Conservation (phyloP, 2,888 invertebrate genomes). For the Galeopsomyia nigrocyanea region DNA sequence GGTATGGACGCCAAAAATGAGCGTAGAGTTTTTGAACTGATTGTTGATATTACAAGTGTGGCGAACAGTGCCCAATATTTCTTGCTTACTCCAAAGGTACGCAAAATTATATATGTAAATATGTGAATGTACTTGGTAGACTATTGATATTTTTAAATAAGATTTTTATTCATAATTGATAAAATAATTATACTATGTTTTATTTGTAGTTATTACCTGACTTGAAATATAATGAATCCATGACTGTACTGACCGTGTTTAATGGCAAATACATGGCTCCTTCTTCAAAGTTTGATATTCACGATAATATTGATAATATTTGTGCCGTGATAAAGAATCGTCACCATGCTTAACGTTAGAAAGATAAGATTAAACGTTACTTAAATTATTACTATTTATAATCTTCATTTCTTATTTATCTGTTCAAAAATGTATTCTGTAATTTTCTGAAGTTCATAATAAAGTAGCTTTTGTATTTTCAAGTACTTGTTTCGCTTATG, state of each 20-base stretch:
- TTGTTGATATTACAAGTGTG: conserved; percentile 81
- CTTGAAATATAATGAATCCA: conserved; percentile 77
- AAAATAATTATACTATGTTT: conserved; percentile 38
- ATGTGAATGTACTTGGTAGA: background rate
- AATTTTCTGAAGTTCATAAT: too few species aligned
- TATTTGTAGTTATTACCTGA: conserved; percentile 79
- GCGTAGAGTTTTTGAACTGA: conserved; percentile 82
- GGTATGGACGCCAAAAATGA: conserved; percentile 93
- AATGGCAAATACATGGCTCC: conserved; percentile 75
- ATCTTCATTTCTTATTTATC: background rate
- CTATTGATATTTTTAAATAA: conserved; percentile 2
- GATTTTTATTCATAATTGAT: conserved; percentile 32
- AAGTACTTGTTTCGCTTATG: too few species aligned
- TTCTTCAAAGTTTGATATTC: conserved; percentile 67
- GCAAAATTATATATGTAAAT: conserved; percentile 31
- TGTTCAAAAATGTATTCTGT: too few species aligned
- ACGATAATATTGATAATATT: conserved; percentile 51
- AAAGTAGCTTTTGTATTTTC: too few species aligned
- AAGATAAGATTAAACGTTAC: background rate
- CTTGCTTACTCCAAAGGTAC: conserved; percentile 93
- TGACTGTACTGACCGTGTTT: conserved; percentile 82
- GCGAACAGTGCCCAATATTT: conserved; percentile 87
- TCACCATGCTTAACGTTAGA: conserved; percentile 3
- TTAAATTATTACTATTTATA: background rate
- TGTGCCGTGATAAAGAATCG: conserved; percentile 9